Evolutionary conservation across 2,797 vertebrate species (phyloP).

Genomic region (Apogon hyalosoma): DNA sequence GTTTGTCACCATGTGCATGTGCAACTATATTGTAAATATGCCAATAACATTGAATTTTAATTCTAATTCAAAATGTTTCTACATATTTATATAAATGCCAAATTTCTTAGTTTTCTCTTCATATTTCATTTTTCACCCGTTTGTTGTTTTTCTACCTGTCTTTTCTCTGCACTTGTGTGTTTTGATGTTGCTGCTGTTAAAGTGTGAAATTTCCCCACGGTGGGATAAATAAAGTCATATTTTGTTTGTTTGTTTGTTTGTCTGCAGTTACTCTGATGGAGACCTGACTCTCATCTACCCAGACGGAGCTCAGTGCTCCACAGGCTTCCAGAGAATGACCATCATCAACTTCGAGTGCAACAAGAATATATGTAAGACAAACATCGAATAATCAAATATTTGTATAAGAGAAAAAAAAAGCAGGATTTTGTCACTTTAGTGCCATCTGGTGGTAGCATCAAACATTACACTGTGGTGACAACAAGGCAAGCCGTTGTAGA

Average conservation of each 20-base stretch:
- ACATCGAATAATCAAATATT: neutral
- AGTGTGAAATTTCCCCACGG: too few relatives aligned
- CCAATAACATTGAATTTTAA: too few relatives aligned
- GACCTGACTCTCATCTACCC: constrained; percentile 94
- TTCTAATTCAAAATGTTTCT: too few relatives aligned
- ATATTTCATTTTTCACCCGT: neutral
- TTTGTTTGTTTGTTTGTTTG: too few relatives aligned
- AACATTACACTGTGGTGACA: neutral
- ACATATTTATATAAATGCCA: too few relatives aligned
- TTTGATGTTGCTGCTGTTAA: too few relatives aligned
- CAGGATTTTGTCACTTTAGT: neutral
- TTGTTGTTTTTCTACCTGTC: neutral
- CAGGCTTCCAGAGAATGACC: constrained; percentile 95
- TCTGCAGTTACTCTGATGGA: constrained; percentile 95
- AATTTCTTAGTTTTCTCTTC: too few relatives aligned
- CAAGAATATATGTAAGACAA: constrained; percentile 86
- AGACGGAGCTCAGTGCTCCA: constrained; percentile 87
- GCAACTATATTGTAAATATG: too few relatives aligned
- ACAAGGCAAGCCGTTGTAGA: neutral
- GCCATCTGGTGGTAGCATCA: neutral
- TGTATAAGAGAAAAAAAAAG: neutral
- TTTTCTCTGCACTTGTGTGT: too few relatives aligned
- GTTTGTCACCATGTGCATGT: too few relatives aligned
- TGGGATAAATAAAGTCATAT: too few relatives aligned
- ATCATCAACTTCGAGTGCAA: constrained; percentile 96